phyloP scores from a whole-genome alignment of 30 jellyfish, hydroid and myxozoan genomes.

The Pelagia noctiluca region DNA sequence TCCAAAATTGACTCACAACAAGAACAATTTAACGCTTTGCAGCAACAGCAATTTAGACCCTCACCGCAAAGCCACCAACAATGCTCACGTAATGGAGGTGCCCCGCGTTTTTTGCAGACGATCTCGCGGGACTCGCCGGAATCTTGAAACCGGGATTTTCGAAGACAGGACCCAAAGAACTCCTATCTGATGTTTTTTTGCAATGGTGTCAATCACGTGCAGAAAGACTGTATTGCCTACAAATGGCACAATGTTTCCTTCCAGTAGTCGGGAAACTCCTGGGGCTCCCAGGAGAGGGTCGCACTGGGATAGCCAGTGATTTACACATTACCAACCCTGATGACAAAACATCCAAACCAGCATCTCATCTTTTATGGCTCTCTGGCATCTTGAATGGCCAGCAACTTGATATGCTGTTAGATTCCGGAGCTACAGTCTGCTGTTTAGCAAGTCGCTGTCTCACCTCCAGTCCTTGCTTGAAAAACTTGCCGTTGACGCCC shows the following conservation, averaged over 20 bases:
- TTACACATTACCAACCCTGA: background rate
- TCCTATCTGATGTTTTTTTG: conserved; percentile 14
- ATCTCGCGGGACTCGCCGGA: background rate
- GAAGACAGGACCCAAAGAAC: background rate
- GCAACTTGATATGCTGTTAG: conserved; percentile 25
- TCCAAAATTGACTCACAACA: conserved; percentile 26
- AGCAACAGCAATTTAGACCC: conserved; percentile 13
- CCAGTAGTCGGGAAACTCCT: conserved; percentile 42
- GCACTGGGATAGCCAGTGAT: conserved; percentile 16
- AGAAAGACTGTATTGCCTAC: conserved; percentile 19
- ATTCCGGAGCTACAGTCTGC: conserved; percentile 21
- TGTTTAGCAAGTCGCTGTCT: conserved; percentile 22
- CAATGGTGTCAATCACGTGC: conserved; percentile 13
- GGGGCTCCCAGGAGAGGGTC: conserved; percentile 60
- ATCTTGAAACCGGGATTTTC: background rate
- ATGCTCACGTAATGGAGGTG: background rate
- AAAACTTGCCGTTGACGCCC: background rate
- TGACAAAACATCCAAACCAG: background rate
- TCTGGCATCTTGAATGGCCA: conserved; percentile 4
- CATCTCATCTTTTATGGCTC: conserved; percentile 14
- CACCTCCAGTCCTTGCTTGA: conserved; percentile 17
- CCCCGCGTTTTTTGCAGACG: background rate
- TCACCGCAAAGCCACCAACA: background rate
- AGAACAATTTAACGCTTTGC: conserved; percentile 21
- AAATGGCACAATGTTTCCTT: background rate